A percentile compares a stretch with the other conserved stretches of the same genome.
Conservation (phyloP, 2,113 vertebrate genomes). For the Ailuropoda melanoleuca region DNA sequence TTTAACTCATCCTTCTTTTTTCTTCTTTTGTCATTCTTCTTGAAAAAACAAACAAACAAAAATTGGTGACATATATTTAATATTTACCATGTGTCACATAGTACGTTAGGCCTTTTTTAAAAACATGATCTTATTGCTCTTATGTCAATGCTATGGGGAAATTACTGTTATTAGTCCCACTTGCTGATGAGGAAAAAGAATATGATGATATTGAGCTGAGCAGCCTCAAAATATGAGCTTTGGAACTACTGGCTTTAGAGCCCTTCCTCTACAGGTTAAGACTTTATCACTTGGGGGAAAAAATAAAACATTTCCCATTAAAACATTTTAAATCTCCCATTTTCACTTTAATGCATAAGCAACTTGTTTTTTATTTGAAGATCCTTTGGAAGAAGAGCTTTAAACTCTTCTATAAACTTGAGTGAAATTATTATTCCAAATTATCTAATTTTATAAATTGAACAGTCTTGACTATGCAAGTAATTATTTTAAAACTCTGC, state of each 20-base stretch:
- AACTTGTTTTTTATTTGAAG: background rate
- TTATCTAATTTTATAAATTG: constrained; percentile 35
- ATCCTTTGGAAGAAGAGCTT: background rate
- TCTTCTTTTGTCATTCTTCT: background rate
- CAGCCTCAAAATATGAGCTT: background rate
- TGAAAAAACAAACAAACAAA: background rate
- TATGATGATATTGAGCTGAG: background rate
- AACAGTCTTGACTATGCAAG: background rate
- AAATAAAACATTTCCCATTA: background rate
- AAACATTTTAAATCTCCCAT: background rate
- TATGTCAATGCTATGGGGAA: background rate
- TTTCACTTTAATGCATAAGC: background rate
- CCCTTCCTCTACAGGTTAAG: background rate
- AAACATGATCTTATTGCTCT: background rate
- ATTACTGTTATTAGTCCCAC: background rate
- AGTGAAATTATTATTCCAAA: constrained; percentile 23
- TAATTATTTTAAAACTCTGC: background rate
- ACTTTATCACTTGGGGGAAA: background rate
- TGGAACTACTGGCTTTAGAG: background rate
- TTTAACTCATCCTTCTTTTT: background rate
- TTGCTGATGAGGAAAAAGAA: background rate
- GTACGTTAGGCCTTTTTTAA: background rate
- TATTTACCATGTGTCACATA: background rate
- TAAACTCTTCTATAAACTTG: background rate
- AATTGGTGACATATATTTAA: background rate